Evolutionary conservation across 2,113 vertebrate genomes (phyloP).

Genomic region (Ictalurus punctatus): DNA sequence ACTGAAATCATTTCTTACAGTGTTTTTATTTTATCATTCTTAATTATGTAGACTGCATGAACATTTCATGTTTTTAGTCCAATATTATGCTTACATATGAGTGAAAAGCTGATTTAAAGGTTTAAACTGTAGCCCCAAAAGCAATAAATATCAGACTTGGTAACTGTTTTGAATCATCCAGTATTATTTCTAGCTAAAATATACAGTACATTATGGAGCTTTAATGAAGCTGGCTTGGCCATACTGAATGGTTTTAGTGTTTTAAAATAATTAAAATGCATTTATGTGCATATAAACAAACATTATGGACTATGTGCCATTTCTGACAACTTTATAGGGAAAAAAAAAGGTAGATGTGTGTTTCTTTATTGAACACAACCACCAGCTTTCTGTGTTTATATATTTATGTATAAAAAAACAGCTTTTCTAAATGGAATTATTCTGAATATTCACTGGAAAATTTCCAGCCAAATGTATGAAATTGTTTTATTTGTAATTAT

Average conservation of each 20-base stretch:
- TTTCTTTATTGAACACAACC: constrained; percentile 60
- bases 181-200: constrained; percentile 44
- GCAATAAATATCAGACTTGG: too few species aligned
- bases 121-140: too few species aligned
- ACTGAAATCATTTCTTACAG: too few species aligned
- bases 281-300: constrained; percentile 56
- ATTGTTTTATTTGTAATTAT: neutral
- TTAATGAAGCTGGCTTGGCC: constrained; percentile 46
- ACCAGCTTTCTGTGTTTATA: neutral
- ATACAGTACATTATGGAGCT: constrained; percentile 38
- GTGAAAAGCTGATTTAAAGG: too few species aligned
- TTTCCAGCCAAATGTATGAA: neutral
- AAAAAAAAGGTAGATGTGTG: constrained; percentile 50
- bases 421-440: neutral
- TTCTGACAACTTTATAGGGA: constrained; percentile 57
- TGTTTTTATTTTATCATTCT: too few species aligned
- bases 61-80: too few species aligned
- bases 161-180: neutral
- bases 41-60: too few species aligned
- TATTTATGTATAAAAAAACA: neutral
- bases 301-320: constrained; percentile 45
- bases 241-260: constrained; percentile 47
- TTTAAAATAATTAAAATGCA: constrained; percentile 50
- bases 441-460: neutral
- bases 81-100: too few species aligned